Evolutionary conservation across 2,888 invertebrate species (phyloP).

Genomic region (Trichacis sp.): DNA sequence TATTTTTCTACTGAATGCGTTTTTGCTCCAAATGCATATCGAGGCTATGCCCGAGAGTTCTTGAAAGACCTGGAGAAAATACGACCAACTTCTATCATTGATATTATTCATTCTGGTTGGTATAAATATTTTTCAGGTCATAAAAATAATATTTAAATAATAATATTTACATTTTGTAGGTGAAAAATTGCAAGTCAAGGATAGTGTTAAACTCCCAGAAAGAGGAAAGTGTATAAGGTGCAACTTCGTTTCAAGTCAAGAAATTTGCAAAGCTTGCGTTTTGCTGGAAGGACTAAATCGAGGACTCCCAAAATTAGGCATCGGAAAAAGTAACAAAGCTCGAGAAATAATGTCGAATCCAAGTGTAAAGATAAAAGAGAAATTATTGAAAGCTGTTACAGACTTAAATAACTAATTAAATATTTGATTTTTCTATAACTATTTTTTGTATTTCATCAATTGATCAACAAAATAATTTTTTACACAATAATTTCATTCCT

Average conservation of each 20-base stretch:
- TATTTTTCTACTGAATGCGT: conserved; percentile 99
- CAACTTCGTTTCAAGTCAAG: conserved; percentile 92
- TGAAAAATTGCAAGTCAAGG: conserved; percentile 86
- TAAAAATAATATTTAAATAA: no score
- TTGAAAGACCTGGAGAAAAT: conserved; percentile 96
- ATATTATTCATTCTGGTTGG: conserved; percentile 93
- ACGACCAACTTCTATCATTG: conserved; percentile 90
- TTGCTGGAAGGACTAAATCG: conserved; percentile 94
- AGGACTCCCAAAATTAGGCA: conserved; percentile 91
- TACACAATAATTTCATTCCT: no score
- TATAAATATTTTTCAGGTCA: no score
- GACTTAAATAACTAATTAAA: no score
- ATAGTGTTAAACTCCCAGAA: conserved; percentile 83
- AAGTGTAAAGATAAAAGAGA: not conserved
- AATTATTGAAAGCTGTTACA: not conserved
- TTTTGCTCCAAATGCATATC: conserved; percentile 97
- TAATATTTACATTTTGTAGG: conserved; percentile 75
- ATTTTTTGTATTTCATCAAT: no score
- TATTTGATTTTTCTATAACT: no score
- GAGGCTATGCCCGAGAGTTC: conserved; percentile 90
- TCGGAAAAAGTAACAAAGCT: conserved; percentile 89
- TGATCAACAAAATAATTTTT: no score
- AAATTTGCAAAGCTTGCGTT: conserved; percentile 96
- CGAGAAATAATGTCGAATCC: conserved; percentile 46
- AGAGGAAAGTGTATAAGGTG: conserved; percentile 87